Base-by-base conservation (phyloP, 2,113 vertebrate genomes). In the Ornithorhynchus anatinus region DNA sequence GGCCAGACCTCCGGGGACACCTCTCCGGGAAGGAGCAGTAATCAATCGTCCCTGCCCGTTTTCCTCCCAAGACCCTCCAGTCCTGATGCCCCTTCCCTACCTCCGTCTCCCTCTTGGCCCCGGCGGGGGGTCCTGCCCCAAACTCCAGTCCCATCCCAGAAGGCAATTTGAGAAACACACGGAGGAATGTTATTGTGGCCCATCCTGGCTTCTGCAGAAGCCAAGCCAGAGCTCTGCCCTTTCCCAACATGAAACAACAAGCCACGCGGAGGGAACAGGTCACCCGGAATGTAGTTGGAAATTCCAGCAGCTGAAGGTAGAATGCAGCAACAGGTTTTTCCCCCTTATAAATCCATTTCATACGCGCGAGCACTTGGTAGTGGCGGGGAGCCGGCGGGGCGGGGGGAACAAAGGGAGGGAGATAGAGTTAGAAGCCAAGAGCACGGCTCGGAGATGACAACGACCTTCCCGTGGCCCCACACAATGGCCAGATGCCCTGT, bases 171-270 rank as follows among this genome's bases (percentile, higher is more conserved):
- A 61, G 59, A n/a, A n/a, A n/a, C n/a, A n/a, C n/a, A n/a, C n/a
- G n/a, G n/a, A n/a, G n/a, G n/a, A n/a, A n/a, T n/a, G n/a, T n/a
- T n/a, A n/a, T n/a, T n/a, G n/a, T n/a, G n/a, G n/a, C n/a, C n/a
- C 14, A 33, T 44, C n/a, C 20, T 19, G 20, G 23, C 12, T 70
- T 17, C 39, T 43, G 3, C 0, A 0, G 9, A 6, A 32, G 40
- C 0, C 0, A 45, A n/a, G 8, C 36, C 13, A 10, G 39, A 75
- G 39, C 62, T 0, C 2, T 4, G 10, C 35, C 13, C 1, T 37
- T 25, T 50, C 54, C 37, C 3, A 14, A 19, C 57, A 4, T 52
- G 70, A 67, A 5, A 29, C 60, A 83, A 80, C 67, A 80, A 7
- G 51, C 61, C 0, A 0, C 0, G 45, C n/a, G 9, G 14, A 10